These are phyloP conservation scores for Blera fallax DNA, from an alignment of 2,888 invertebrate genomes.

Conservation along the genomic window DNA sequence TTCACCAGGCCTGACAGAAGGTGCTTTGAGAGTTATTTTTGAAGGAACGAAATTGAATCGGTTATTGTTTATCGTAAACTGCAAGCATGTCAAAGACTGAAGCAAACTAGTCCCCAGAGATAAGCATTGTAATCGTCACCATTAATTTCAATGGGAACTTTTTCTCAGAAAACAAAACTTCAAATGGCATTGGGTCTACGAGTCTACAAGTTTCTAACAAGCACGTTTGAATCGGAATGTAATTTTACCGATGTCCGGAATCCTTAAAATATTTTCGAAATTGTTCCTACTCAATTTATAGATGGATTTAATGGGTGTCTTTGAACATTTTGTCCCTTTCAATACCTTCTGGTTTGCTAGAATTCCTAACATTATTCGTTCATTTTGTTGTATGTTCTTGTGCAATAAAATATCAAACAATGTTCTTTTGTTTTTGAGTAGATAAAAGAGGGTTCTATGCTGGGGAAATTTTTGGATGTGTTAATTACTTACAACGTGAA, in stretches of 20 bases:
- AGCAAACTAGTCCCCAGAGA: neutral
- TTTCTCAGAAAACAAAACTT: neutral
- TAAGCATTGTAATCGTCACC: constrained; percentile 6
- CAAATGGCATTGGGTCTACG: neutral
- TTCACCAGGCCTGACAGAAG: neutral
- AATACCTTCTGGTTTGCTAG: constrained; percentile 3
- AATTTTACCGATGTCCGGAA: constrained; percentile 7
- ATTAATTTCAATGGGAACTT: constrained; percentile 8
- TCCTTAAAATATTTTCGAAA: constrained; percentile 5
- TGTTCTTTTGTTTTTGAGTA: neutral
- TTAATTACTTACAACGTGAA: neutral
- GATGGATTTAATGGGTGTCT: constrained; percentile 7
- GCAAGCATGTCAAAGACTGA: neutral
- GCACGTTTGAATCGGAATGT: constrained; percentile 35
- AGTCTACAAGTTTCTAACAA: neutral
- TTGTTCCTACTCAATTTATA: constrained; percentile 26
- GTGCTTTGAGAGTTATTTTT: neutral
- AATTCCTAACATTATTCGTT: constrained; percentile 4
- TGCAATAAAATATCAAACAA: neutral
- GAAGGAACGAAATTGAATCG: neutral
- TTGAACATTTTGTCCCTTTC: constrained; percentile 1
- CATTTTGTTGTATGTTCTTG: constrained; percentile 9
- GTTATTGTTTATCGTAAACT: neutral
- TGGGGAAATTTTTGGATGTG: neutral
- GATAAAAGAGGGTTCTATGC: neutral